A percentile compares a stretch with the other conserved stretches of the same genome.
phyloP scores from a whole-genome alignment of 2,888 invertebrate species.

The Cerastis leucographa region DNA sequence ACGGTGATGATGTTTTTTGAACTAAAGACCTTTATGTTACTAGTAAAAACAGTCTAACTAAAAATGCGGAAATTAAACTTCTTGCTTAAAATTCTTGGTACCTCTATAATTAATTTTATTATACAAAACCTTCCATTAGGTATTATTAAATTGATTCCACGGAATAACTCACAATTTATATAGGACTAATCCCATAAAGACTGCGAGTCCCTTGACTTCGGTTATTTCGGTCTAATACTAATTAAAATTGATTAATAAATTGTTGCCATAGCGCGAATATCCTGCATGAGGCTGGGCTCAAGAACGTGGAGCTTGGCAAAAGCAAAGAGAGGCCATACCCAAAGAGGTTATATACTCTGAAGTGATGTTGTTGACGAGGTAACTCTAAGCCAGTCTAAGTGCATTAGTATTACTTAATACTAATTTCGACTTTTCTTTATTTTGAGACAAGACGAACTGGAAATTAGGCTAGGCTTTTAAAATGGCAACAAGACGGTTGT shows the following conservation, averaged over 20 bases:
- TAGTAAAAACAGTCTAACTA: constrained; percentile 9
- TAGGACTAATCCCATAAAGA: neutral
- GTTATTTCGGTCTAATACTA: neutral
- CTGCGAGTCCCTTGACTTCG: neutral
- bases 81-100: constrained; percentile 8
- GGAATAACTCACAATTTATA: neutral
- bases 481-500: no score
- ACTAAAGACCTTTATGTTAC: neutral
- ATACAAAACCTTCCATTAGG: neutral
- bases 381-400: neutral
- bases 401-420: neutral
- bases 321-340: no score
- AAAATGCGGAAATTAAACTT: neutral
- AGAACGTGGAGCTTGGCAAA: no score
- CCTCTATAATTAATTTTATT: neutral
- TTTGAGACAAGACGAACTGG: neutral
- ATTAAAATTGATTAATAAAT: no score
- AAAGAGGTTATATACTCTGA: no score
- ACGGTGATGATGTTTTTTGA: neutral
- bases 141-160: neutral
- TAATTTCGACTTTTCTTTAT: neutral
- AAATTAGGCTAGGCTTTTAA: no score
- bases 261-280: no score
- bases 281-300: no score
- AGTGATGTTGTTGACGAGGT: no score